Base-by-base conservation (phyloP, 2,113 vertebrate species). In the Prionailurus bengalensis region DNA sequence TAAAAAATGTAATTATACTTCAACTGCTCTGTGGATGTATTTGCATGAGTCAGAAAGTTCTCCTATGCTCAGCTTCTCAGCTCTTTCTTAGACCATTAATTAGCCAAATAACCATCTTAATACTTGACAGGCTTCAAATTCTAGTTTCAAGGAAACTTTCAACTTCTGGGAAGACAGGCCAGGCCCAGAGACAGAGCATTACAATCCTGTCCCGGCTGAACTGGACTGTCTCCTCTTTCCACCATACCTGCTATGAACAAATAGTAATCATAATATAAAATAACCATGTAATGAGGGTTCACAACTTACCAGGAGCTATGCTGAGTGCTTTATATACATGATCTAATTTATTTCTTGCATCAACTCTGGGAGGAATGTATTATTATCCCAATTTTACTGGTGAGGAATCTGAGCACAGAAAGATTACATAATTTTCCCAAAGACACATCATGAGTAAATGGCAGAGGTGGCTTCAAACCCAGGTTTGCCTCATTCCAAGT, bases 21-120 rank as follows among this genome's bases (percentile, higher is more conserved):
- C 23, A 95, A 74, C 73, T 2, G 2, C 80, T 80, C 84, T 7
- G 16, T 0, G 10, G 36, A 94, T 85, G 31, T 89, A 16, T 53
- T 88, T 61, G 1, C 16, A 70, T 95, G 61, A 16, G n/a, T 85
- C 1, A 16, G 36, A 21, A 88, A 21, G 9, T 13, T 68, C n/a
- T 89, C 0, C 0, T 29, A 53, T 27, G 79, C 2, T 27, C 66
- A 63, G 55, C 63, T 42, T 88, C 78, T 81, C 84, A 92, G 16
- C 3, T 0, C 16, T 92, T 82, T 80, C 74, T 78, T 63, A 87
- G 55, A 7, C 0, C 15, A 16, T 63, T 89, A 76, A 21, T 76
- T 95, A 88, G 73, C 33, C 68, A 94, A 84, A 96, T 74, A 91
- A 63, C 48, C 23, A n/a, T 78, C 48, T 66, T 86, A 68, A n/a